Base-by-base conservation (phyloP, 2,797 vertebrate species). In the Phoebastria nigripes region DNA sequence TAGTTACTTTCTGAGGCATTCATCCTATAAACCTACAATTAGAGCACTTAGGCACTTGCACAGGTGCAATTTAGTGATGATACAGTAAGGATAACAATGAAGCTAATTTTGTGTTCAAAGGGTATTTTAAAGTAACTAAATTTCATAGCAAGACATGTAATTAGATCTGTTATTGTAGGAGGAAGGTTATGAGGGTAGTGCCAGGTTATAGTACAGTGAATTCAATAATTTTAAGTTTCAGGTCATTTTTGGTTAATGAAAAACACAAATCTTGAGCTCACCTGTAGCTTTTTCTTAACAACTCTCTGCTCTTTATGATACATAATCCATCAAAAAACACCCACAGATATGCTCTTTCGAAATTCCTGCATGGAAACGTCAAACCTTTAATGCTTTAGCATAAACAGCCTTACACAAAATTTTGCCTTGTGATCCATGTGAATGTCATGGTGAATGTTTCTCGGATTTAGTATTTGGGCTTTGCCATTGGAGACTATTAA, bases 191-290 rank as follows among this genome's bases (percentile, higher is more conserved):
- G 29, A 86, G 63, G 56, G 82, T 77, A 90, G 59, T 80, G 58
- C 65, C 58, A 76, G 70, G 70, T 94, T 95, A 89, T 90, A 93
- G 82, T 95, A 86, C 44, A 79, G 25, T 41, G 73, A 94, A 87
- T 96, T 69, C 89, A 87, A 5, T 69, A 82, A 74, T 95, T 96
- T 81, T 85, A 82, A 58, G 39, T 86, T 96, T 89, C 52, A n/a
- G 86, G 93, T 97, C 14, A 73, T 73, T 97, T 96, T 89, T 95
- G 63, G 84, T 90, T 96, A 92, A 82, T 83, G 77, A 82, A 96
- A 95, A 93, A 13, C 33, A 92, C 71, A 61, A 56, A 35, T 67
- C 49, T 86, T 91, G 44, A 81, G 31, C 47, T 95, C 46, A 55
- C 58, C 69, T 83, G 35, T 81, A 35, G 39, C 20, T 90, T 87